Evolutionary conservation across 2,797 vertebrate species (phyloP), one percentile per base, ranked within the genome.

Genomic region (Neosilurus hyrtlii): DNA sequence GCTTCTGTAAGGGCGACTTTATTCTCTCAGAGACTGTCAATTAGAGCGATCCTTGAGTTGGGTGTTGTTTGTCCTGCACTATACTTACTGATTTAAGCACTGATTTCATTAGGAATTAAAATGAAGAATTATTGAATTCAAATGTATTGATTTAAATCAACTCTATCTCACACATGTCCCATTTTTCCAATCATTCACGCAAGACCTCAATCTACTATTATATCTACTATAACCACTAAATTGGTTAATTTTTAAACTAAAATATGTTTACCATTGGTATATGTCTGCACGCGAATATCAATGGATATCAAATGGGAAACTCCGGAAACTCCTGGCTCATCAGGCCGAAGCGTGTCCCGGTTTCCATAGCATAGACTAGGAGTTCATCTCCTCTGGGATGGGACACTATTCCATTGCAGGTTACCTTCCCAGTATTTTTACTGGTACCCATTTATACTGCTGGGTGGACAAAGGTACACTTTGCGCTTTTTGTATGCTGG

Each of bases 1-100:
- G 90, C 89, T 79, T 92, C 91, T 87, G 95, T 95, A 91, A 61
- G 80, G 61, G 30, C 11, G 57, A 0, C n/a, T 9, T 65, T 61
- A 52, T 85, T 51, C 63, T 70, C 24, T 43, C 16, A 18, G 30
- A 73, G 14, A 43, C 9, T 35, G 6, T 66, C 49, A 9, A 14
- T 62, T 20, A 18, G 20, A 9, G 15, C 26, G 22, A 63, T 61
- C 35, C n/a, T 59, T 62, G 57, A 3, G 35, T 61, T 74, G 30
- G 1, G 12, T 54, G 49, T 16, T 26, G 6, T 70, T 70, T 51
- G 11, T 70, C 12, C 24, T 6, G 15, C n/a, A 3, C 26, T 24
- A 4, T 24, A 15, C 15, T 20, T 18, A 3, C 51, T 30, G 24
- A 67, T 30, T 56, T 73, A 26, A 56, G 3, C 24, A 74, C 54